Conservation (phyloP, 1,140 invertebrate genomes). For the Chrysomallon squamiferum region DNA sequence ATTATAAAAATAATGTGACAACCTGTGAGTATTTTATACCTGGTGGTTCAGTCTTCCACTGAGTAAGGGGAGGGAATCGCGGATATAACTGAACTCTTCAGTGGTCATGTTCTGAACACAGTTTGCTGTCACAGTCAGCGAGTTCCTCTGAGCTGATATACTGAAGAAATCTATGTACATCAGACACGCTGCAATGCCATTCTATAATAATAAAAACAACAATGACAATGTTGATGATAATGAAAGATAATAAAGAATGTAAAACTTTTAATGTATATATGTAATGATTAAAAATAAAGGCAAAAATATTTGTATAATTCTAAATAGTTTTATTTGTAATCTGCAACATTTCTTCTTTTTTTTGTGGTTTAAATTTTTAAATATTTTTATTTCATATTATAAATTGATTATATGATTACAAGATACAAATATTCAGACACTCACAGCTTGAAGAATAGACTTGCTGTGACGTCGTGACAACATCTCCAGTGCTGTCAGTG, state of each 20-base stretch:
- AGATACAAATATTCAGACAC: too few species aligned
- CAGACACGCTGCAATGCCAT: conserved; percentile 92
- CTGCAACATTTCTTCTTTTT: too few species aligned
- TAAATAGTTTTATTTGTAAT: background rate
- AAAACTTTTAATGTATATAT: background rate
- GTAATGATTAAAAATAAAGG: background rate
- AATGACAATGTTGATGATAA: too few species aligned
- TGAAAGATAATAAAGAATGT: background rate
- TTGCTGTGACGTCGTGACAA: conserved; percentile 95
- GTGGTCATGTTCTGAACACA: conserved; percentile 92
- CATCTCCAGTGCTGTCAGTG: conserved; percentile 94
- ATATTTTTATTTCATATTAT: too few species aligned
- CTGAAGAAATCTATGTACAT: conserved; percentile 98
- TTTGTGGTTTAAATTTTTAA: too few species aligned
- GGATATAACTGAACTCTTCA: conserved; percentile 92
- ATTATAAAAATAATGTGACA: too few species aligned
- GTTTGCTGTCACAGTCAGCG: conserved; percentile 93
- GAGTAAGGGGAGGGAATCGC: conserved; percentile 85
- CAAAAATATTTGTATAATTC: background rate
- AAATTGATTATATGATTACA: too few species aligned
- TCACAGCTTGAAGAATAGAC: conserved; percentile 90
- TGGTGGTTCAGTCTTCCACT: conserved; percentile 88
- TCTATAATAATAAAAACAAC: conserved; percentile 68
- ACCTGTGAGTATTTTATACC: too few species aligned
- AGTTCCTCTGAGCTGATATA: conserved; percentile 89